Percentiles rank a stretch among this genome's conserved stretches.
phyloP scores from a whole-genome alignment of 2,888 invertebrate species.

The Phaonia tiefii region DNA sequence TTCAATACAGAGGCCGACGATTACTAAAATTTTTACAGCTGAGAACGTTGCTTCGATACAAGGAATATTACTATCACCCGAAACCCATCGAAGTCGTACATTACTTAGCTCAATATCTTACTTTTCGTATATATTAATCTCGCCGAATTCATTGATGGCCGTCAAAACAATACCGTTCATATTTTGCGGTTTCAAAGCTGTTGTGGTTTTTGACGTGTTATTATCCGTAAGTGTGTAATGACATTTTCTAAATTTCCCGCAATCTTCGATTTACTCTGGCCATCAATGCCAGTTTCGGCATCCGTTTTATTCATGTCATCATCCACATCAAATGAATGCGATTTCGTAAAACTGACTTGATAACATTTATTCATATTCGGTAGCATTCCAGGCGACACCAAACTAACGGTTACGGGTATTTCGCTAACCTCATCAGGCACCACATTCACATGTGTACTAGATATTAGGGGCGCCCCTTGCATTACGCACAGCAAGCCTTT shows the following conservation, averaged over 20 bases:
- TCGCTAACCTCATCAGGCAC: slow-evolving; percentile 88
- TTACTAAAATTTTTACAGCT: no score
- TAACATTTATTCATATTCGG: slow-evolving; percentile 85
- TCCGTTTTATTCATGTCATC: slow-evolving; percentile 70
- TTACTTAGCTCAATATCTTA: no score
- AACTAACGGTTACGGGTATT: slow-evolving; percentile 86
- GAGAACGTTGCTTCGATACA: no score
- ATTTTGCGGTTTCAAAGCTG: slow-evolving; percentile 87
- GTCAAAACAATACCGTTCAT: slow-evolving; percentile 91
- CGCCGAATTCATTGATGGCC: slow-evolving; percentile 87
- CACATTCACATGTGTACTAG: slow-evolving; percentile 87
- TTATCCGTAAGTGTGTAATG: slow-evolving; percentile 79
- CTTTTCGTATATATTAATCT: no score
- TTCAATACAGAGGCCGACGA: no score
- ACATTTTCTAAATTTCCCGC: slow-evolving; percentile 69
- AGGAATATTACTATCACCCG: no score
- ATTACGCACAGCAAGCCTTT: slow-evolving; percentile 91
- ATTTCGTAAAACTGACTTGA: slow-evolving; percentile 86
- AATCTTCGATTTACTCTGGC: slow-evolving; percentile 70
- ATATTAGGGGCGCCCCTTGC: slow-evolving; percentile 86
- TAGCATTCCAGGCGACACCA: slow-evolving; percentile 86
- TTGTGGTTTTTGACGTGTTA: slow-evolving; percentile 83
- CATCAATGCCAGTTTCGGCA: no score
- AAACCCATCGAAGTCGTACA: no score
- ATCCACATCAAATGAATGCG: slow-evolving; percentile 85